A percentile compares a stretch with the other conserved stretches of the same genome.
Conservation (phyloP, 2,888 invertebrate genomes). For the Hanleya hanleyi region DNA sequence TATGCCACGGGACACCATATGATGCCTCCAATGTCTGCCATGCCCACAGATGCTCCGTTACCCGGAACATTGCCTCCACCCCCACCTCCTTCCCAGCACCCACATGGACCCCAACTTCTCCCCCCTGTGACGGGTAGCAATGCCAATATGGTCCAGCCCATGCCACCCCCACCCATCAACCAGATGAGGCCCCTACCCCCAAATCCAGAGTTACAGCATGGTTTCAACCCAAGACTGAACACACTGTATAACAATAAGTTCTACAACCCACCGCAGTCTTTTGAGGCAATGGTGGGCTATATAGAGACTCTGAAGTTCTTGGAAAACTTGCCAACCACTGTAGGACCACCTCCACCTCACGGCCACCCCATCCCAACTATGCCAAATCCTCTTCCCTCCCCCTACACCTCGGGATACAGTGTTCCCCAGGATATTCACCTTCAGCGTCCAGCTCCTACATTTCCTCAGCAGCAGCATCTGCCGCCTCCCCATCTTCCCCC, state of each 20-base stretch:
- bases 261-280: neutral
- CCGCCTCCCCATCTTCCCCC: slow-evolving; percentile 2
- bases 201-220: slow-evolving; percentile 1
- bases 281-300: neutral
- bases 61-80: neutral
- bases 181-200: neutral
- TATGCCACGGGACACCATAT: slow-evolving; percentile 2
- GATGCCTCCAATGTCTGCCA: neutral
- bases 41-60: neutral
- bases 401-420: neutral
- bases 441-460: slow-evolving; percentile 5
- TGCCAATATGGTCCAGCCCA: neutral
- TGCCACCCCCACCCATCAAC: neutral
- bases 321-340: neutral
- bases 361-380: too few species aligned
- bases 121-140: neutral
- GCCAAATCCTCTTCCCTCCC: neutral
- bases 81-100: neutral
- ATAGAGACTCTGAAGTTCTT: neutral
- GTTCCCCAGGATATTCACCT: neutral
- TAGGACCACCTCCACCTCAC: neutral
- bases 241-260: slow-evolving; percentile 1
- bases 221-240: neutral
- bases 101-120: neutral
- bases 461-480: slow-evolving; percentile 12